These are phyloP conservation scores for Molothrus aeneus DNA, from an alignment of 2,797 vertebrate species.

Conservation along the genomic window DNA sequence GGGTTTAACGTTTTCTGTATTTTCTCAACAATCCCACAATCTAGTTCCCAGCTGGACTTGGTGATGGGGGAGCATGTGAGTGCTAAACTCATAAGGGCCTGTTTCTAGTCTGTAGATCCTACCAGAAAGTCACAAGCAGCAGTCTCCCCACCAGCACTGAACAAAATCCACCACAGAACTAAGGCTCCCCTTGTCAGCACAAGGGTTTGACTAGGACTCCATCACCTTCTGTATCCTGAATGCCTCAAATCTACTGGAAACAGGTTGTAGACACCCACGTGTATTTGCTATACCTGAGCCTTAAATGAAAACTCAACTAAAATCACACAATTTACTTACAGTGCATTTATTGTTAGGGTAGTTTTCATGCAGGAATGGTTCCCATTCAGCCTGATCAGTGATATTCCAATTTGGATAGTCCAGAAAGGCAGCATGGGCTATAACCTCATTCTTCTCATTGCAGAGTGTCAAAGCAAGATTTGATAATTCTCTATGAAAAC, in stretches of 20 bases:
- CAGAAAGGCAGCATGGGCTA: slow-evolving; percentile 88
- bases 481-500: slow-evolving; percentile 86
- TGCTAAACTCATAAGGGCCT: neutral
- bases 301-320: neutral
- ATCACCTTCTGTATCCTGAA: neutral
- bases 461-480: slow-evolving; percentile 89
- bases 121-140: neutral
- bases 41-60: neutral
- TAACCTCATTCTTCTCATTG: slow-evolving; percentile 73
- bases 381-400: slow-evolving; percentile 83
- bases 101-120: neutral
- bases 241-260: neutral
- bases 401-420: slow-evolving; percentile 85
- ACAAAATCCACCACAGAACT: neutral
- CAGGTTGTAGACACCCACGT: rapidly evolving
- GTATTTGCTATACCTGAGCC: neutral
- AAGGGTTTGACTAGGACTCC: neutral
- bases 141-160: neutral
- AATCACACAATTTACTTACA: slow-evolving; percentile 72
- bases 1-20: neutral
- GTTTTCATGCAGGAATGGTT: slow-evolving; percentile 77
- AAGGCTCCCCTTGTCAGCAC: neutral
- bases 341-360: slow-evolving; percentile 77
- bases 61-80: neutral
- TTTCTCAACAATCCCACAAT: neutral